These are phyloP conservation scores for Heliconius nattereri DNA, from an alignment of 1,140 invertebrate genomes.

Conservation along the genomic window DNA sequence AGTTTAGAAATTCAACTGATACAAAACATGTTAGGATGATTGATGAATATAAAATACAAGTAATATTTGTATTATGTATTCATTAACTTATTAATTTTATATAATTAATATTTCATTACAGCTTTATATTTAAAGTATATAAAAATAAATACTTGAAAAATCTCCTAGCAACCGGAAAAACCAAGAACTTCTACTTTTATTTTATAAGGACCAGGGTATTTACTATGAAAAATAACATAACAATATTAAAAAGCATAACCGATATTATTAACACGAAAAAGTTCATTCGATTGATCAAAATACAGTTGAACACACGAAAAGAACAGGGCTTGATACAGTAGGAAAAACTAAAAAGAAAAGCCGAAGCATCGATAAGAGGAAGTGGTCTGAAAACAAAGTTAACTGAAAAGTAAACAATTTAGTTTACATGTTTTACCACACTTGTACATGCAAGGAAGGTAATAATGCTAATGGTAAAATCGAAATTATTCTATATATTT, in stretches of 20 bases:
- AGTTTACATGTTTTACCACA: conserved; percentile 28
- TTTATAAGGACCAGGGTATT: no score
- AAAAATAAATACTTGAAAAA: no score
- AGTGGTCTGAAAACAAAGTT: conserved; percentile 27
- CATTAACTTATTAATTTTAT: no score
- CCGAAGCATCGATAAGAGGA: conserved; percentile 22
- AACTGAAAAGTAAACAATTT: conserved; percentile 32
- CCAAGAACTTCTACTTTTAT: no score
- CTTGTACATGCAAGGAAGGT: neutral
- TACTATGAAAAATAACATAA: neutral
- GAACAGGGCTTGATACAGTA: neutral
- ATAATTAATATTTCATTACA: no score
- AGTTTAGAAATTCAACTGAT: no score
- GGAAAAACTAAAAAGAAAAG: conserved; percentile 14
- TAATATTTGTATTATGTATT: no score
- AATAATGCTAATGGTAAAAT: neutral
- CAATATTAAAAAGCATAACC: neutral
- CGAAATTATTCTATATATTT: neutral
- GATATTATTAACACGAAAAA: neutral
- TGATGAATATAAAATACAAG: neutral
- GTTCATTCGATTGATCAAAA: neutral
- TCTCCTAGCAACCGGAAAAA: no score
- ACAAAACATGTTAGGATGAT: no score
- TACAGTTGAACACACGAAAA: neutral
- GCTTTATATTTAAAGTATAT: no score